Evolutionary conservation across 2,888 invertebrate genomes (phyloP).

Genomic region (Nephrocerus scutellatus): DNA sequence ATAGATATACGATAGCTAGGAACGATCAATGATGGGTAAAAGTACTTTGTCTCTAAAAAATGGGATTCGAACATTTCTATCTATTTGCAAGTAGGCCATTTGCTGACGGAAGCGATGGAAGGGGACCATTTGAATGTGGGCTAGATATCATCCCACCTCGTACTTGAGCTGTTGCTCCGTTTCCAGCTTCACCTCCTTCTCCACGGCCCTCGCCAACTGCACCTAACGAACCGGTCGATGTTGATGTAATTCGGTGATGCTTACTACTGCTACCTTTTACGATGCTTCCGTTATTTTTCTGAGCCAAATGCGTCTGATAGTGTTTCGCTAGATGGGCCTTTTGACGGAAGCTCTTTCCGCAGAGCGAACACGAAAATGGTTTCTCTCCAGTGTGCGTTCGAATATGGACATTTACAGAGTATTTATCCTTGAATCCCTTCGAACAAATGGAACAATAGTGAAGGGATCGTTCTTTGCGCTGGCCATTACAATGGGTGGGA

Average conservation of each 20-base stretch:
- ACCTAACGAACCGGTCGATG: constrained; percentile 21
- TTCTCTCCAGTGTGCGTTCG: constrained; percentile 97
- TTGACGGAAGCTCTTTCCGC: constrained; percentile 88
- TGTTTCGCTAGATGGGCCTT: constrained; percentile 89
- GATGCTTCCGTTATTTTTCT: constrained; percentile 63
- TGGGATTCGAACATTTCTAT: constrained; percentile 34
- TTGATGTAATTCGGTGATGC: constrained; percentile 27
- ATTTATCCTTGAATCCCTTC: constrained; percentile 91
- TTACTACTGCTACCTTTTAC: constrained; percentile 48
- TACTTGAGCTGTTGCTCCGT: constrained; percentile 16
- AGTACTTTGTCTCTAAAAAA: too few species aligned
- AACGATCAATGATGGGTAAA: constrained; percentile 10
- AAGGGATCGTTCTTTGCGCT: constrained; percentile 76
- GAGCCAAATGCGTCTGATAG: constrained; percentile 86
- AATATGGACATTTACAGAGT: constrained; percentile 96
- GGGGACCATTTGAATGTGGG: constrained; percentile 28
- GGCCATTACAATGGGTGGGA: constrained; percentile 53
- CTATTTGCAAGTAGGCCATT: constrained; percentile 44
- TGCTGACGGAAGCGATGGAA: constrained; percentile 38
- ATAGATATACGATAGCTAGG: constrained; percentile 23
- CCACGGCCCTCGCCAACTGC: constrained; percentile 19
- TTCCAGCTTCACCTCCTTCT: constrained; percentile 7
- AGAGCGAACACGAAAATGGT: constrained; percentile 89
- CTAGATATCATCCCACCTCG: constrained; percentile 30
- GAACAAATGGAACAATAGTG: constrained; percentile 91